Evolutionary conservation across 2,888 invertebrate genomes (phyloP).

Genomic region (Teinopalpus imperialis): DNA sequence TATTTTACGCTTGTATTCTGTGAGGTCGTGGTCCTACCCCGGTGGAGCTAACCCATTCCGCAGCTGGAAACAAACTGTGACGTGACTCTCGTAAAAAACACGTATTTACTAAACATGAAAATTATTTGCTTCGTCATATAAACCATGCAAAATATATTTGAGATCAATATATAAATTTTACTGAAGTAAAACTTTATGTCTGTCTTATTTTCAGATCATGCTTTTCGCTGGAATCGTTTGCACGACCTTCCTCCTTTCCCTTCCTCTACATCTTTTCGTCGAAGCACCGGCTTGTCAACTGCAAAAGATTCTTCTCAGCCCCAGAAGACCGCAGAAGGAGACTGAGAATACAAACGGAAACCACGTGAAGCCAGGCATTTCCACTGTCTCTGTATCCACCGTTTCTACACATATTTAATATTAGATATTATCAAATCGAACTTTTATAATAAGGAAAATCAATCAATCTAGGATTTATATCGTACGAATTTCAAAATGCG

Average conservation of each 20-base stretch:
- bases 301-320: conserved; percentile 64
- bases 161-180: too few species aligned
- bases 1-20: too few species aligned
- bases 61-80: too few species aligned
- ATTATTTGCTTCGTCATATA: too few species aligned
- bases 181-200: too few species aligned
- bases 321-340: conserved; percentile 51
- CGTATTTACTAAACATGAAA: too few species aligned
- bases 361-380: conserved; percentile 65
- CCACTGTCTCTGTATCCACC: conserved; percentile 65
- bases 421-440: neutral
- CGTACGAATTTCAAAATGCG: neutral
- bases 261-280: conserved; percentile 67
- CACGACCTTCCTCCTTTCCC: conserved; percentile 57
- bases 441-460: neutral
- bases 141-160: too few species aligned
- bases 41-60: too few species aligned
- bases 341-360: conserved; percentile 51
- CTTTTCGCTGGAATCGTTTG: conserved; percentile 67
- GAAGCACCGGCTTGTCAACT: conserved; percentile 70
- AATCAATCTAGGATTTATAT: too few species aligned
- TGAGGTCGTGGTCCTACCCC: too few species aligned
- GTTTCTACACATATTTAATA: conserved; percentile 70
- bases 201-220: conserved; percentile 58
- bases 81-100: too few species aligned